Percentiles rank a stretch among this genome's conserved stretches.
phyloP scores from a whole-genome alignment of 1,140 invertebrate genomes.

The Zaprionus africanus region DNA sequence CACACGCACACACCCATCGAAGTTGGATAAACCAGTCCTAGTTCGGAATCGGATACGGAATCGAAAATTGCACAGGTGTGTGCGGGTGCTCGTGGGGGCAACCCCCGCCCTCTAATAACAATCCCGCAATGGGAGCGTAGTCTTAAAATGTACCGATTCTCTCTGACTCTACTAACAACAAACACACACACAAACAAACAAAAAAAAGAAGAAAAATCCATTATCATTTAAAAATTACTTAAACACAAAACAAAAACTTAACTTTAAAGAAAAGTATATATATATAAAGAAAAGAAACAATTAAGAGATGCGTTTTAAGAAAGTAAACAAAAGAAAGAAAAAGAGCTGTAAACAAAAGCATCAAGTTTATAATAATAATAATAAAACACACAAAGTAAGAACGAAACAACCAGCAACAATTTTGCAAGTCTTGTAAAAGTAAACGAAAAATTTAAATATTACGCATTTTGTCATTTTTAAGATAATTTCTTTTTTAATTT shows the following conservation, averaged over 20 bases:
- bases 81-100: constrained; percentile 15
- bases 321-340: constrained; percentile 27
- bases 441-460: constrained; percentile 47
- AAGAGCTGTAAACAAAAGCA: constrained; percentile 72
- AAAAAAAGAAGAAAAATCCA: constrained; percentile 66
- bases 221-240: constrained; percentile 80
- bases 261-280: constrained; percentile 76
- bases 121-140: constrained; percentile 72
- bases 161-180: constrained; percentile 73
- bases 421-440: constrained; percentile 60
- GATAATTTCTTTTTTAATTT: constrained; percentile 64
- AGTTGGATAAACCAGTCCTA: background rate
- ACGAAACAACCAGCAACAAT: constrained; percentile 37
- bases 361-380: constrained; percentile 67
- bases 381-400: constrained; percentile 47
- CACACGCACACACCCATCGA: constrained; percentile 20
- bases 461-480: constrained; percentile 63
- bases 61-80: background rate
- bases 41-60: background rate
- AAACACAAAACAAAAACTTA: constrained; percentile 61
- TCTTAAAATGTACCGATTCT: constrained; percentile 72
- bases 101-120: constrained; percentile 62
- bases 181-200: constrained; percentile 45
- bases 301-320: constrained; percentile 72
- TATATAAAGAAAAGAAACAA: constrained; percentile 56